phyloP scores from a whole-genome alignment of 2,888 invertebrate genomes.

The Caenorhabditis uteleia region DNA sequence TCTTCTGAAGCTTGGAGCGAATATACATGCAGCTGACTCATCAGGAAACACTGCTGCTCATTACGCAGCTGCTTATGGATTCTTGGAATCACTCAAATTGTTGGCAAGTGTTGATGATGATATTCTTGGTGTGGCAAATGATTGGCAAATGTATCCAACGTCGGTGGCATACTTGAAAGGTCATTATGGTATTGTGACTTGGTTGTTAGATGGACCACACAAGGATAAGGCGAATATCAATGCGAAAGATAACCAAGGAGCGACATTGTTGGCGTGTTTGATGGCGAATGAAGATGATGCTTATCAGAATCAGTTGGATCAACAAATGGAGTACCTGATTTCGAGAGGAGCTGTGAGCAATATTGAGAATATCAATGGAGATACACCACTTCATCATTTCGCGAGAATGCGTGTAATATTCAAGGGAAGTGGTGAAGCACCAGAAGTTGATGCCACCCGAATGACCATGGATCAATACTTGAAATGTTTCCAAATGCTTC shows the following conservation, averaged over 20 bases:
- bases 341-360: slow-evolving; percentile 38
- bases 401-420: slow-evolving; percentile 16
- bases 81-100: slow-evolving; percentile 72
- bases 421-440: slow-evolving; percentile 23
- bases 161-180: slow-evolving; percentile 73
- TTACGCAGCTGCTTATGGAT: slow-evolving; percentile 75
- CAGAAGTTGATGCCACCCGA: slow-evolving; percentile 19
- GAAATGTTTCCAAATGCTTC: slow-evolving; percentile 41
- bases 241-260: slow-evolving; percentile 55
- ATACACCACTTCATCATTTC: slow-evolving; percentile 43
- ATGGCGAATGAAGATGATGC: slow-evolving; percentile 41
- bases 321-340: slow-evolving; percentile 51
- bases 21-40: slow-evolving; percentile 70
- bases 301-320: slow-evolving; percentile 24
- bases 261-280: slow-evolving; percentile 46
- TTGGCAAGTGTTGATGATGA: slow-evolving; percentile 69
- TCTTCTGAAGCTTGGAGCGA: slow-evolving; percentile 47
- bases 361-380: slow-evolving; percentile 34
- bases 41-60: slow-evolving; percentile 74
- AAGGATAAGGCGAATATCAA: slow-evolving; percentile 48
- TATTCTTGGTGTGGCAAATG: slow-evolving; percentile 51
- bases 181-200: slow-evolving; percentile 54
- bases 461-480: slow-evolving; percentile 41
- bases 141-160: slow-evolving; percentile 72
- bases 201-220: slow-evolving; percentile 46